Conservation (phyloP, 2,888 invertebrate species). For the Eretmocerus hayati region DNA sequence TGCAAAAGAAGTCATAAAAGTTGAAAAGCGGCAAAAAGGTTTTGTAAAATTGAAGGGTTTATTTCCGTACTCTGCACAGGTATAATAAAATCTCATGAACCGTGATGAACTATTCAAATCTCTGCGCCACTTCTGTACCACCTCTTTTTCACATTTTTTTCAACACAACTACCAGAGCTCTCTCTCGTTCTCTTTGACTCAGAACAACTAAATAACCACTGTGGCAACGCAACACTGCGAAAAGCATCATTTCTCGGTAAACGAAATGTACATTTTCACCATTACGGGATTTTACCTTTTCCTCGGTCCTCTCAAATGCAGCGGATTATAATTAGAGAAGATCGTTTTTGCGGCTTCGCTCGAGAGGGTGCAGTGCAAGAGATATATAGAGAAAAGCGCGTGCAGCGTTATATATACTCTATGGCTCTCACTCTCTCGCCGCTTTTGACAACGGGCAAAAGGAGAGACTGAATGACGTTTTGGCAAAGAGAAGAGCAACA, state of each 20-base stretch:
- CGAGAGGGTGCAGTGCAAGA: neutral
- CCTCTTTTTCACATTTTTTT: too few relatives aligned
- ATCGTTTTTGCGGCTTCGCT: constrained; percentile 11
- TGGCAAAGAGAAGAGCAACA: neutral
- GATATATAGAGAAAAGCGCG: neutral
- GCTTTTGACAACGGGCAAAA: constrained; percentile 2
- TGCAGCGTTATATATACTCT: too few relatives aligned
- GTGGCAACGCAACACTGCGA: neutral
- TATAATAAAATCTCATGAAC: too few relatives aligned
- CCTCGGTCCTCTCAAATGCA: constrained; percentile 3
- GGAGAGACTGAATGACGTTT: neutral
- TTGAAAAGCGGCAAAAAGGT: too few relatives aligned
- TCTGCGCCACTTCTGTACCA: too few relatives aligned
- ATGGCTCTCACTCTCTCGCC: too few relatives aligned
- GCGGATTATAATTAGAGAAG: constrained; percentile 13
- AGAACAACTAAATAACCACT: neutral
- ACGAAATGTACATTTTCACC: neutral
- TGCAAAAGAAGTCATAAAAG: too few relatives aligned
- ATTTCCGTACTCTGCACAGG: too few relatives aligned
- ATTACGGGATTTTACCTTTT: constrained; percentile 1
- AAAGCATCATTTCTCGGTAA: neutral
- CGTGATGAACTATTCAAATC: too few relatives aligned
- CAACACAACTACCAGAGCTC: too few relatives aligned
- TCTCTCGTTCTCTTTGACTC: neutral
- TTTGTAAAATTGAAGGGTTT: too few relatives aligned